Base-by-base conservation (phyloP, 2,113 vertebrate species). In the Diadophis punctatus region DNA sequence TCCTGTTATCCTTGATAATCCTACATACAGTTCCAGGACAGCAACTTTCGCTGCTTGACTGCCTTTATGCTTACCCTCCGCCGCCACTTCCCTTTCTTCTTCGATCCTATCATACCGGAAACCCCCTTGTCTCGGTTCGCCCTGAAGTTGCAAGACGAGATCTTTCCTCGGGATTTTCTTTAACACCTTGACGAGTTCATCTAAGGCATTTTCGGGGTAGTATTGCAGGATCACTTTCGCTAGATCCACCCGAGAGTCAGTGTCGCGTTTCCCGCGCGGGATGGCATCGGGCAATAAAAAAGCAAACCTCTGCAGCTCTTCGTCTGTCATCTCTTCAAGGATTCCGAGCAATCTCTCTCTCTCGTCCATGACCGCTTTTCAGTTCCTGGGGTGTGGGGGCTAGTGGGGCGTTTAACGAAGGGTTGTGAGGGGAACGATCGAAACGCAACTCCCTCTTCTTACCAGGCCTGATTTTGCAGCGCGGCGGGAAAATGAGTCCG, bases 41-140 rank as follows among this genome's bases (percentile, higher is more conserved):
- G 51, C 46, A 23, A 52, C 55, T 8, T 16, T 63, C 2, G 12
- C 2, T 16, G 43, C 39, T 49, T 2, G 27, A 6, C 2, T 0
- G 23, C 11, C 90, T 23, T 12, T 10, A 7, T 48, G 25, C 68
- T 89, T 43, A 92, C 91, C 68, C 0, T 63, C 8, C 2, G 18
- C 52, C 1, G 25, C 39, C 4, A 10, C 10, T 55, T 55, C 30
- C 18, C 0, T 27, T 8, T 7, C 20, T 30, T 22, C 39, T 60
- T 46, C 30, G 20, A 23, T 25, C 10, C 12, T 3, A 3, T 12
- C 16, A 8, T 4, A 1, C 3, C 20, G 1, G 20, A 18, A 3
- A 30, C 1, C 16, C 23, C 1, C 20, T 8, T 0, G 16, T 18
- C 3, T 14, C 30, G 0, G 8, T 23, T 10, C 11, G 1, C 55